Evolutionary conservation across 2,113 vertebrate species (phyloP).

Genomic region (Hemicordylus capensis): DNA sequence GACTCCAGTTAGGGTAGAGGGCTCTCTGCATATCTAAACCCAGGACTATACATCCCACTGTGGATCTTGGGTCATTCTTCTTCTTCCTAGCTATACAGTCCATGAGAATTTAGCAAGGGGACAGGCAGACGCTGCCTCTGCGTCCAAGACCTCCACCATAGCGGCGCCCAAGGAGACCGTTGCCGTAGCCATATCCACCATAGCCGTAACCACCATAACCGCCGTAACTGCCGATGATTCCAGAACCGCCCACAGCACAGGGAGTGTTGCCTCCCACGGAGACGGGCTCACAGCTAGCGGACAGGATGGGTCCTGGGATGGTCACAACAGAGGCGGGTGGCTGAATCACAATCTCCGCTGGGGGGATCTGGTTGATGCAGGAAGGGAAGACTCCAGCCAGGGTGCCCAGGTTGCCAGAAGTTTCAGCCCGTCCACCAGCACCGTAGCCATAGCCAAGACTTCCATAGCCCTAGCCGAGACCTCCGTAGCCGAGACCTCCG

Average conservation of each 20-base stretch:
- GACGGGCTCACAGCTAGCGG: background rate
- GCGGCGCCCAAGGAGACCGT: background rate
- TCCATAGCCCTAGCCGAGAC: background rate
- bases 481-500: background rate
- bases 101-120: background rate
- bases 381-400: background rate
- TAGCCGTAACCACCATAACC: background rate
- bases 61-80: background rate
- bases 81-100: background rate
- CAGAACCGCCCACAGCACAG: background rate
- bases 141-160: background rate
- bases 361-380: background rate
- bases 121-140: background rate
- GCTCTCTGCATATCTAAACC: too few species aligned
- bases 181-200: background rate
- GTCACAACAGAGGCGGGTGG: background rate
- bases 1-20: background rate
- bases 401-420: background rate
- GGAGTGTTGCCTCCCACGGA: background rate
- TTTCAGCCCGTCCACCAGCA: too few species aligned
- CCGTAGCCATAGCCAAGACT: background rate
- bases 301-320: background rate
- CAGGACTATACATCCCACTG: background rate
- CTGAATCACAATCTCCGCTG: background rate
- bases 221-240: background rate